phyloP scores from a whole-genome alignment of 2,888 invertebrate species.

The Metellina segmentata region DNA sequence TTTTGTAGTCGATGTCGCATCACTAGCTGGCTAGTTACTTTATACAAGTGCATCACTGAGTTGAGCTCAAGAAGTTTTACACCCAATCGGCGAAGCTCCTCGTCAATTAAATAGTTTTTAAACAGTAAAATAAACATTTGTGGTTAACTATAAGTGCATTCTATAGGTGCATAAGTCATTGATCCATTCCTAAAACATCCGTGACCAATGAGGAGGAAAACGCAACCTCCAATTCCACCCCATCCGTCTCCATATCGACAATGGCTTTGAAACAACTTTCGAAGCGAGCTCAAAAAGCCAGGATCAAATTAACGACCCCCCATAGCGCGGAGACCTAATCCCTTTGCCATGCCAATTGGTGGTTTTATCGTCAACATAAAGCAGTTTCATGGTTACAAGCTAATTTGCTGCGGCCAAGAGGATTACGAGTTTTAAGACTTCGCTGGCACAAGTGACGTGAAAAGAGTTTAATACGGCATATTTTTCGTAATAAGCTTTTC shows the following conservation, averaged over 20 bases:
- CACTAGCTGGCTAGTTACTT: too few species aligned
- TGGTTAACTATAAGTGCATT: too few species aligned
- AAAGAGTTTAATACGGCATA: slow-evolving; percentile 21
- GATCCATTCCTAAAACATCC: neutral
- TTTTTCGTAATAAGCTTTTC: slow-evolving; percentile 39
- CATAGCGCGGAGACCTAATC: slow-evolving; percentile 47
- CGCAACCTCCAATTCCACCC: neutral
- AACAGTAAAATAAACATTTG: too few species aligned
- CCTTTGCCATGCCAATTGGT: slow-evolving; percentile 15
- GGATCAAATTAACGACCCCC: slow-evolving; percentile 53
- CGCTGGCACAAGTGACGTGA: neutral
- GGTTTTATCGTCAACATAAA: slow-evolving; percentile 31
- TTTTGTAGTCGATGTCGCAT: too few species aligned
- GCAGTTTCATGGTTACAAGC: slow-evolving; percentile 27
- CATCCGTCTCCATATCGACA: neutral
- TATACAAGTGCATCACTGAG: too few species aligned
- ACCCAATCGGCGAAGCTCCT: too few species aligned
- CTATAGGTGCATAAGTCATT: too few species aligned
- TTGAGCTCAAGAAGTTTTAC: too few species aligned
- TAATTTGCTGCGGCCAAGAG: slow-evolving; percentile 42
- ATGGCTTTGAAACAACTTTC: neutral
- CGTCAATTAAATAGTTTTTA: too few species aligned
- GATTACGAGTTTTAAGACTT: slow-evolving; percentile 22
- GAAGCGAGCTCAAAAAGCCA: neutral
- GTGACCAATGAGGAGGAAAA: neutral